Conservation (phyloP, 35 echinoderm and acorn worm species). For the Amphiura filiformis region DNA sequence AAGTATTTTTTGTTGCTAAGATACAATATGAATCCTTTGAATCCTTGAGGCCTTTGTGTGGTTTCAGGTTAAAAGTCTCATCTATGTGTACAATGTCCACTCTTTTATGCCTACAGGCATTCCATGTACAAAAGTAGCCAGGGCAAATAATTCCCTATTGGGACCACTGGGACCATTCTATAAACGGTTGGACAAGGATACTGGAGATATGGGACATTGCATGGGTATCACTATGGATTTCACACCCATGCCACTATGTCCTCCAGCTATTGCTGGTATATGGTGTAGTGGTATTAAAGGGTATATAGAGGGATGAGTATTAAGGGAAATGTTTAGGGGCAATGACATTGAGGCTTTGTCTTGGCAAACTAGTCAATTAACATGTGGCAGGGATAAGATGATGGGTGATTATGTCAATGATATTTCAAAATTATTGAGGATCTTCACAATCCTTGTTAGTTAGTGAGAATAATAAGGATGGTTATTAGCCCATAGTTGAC, state of each 20-base stretch:
- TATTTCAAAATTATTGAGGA: no score
- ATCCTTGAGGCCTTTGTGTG: not conserved
- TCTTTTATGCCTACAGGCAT: not conserved
- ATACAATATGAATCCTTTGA: no score
- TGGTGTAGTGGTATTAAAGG: not conserved
- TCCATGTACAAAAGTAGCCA: not conserved
- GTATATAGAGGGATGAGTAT: not conserved
- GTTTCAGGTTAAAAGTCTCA: not conserved
- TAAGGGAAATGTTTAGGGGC: not conserved
- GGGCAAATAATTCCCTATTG: not conserved
- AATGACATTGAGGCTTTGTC: not conserved
- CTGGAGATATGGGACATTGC: not conserved
- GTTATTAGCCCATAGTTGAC: no score
- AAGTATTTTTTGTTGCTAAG: no score
- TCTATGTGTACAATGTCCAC: not conserved
- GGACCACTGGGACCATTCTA: not conserved
- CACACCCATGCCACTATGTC: not conserved
- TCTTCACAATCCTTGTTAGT: no score
- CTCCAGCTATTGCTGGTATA: not conserved
- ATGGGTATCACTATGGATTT: not conserved
- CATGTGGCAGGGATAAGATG: not conserved
- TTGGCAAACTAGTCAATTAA: not conserved
- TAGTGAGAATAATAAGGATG: no score
- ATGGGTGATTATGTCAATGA: no score
- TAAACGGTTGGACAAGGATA: not conserved